Percentiles rank a stretch among this genome's conserved stretches.
Conservation (phyloP, 2,888 invertebrate species). For the Leucoma salicis region DNA sequence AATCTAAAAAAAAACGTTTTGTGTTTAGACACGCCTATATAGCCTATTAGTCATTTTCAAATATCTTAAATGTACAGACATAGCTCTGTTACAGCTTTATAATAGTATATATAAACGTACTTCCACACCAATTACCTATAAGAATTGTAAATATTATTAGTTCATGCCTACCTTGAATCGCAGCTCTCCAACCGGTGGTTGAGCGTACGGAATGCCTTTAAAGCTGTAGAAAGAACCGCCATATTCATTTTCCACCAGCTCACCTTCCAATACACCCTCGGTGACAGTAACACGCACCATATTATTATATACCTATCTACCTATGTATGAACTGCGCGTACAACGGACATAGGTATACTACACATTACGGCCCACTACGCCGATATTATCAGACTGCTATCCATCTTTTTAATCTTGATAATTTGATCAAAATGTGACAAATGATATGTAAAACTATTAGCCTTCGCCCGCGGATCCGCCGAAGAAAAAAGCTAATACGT, state of each 20-base stretch:
- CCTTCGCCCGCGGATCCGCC: too few relatives aligned
- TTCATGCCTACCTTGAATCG: slow-evolving; percentile 66
- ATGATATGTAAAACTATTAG: too few relatives aligned
- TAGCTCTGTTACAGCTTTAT: too few relatives aligned
- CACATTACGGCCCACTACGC: neutral
- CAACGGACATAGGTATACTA: neutral
- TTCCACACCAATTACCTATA: too few relatives aligned
- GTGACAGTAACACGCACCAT: slow-evolving; percentile 37
- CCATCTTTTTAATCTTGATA: too few relatives aligned
- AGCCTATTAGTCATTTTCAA: too few relatives aligned
- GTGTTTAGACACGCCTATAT: too few relatives aligned
- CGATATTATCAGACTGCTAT: too few relatives aligned
- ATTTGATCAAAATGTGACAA: neutral
- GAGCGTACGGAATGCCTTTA: slow-evolving; percentile 74
- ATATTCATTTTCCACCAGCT: slow-evolving; percentile 32
- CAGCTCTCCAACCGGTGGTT: slow-evolving; percentile 68
- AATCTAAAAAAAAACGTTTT: too few relatives aligned
- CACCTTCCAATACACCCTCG: slow-evolving; percentile 50
- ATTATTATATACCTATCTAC: neutral
- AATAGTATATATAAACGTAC: too few relatives aligned
- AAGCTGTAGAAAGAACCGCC: slow-evolving; percentile 44
- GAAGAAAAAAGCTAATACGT: too few relatives aligned
- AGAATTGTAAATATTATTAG: neutral
- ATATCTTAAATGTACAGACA: too few relatives aligned
- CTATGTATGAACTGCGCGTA: neutral